Conservation (phyloP, 64 coral and sea anemone species). For the Exaiptasia diaphana region DNA sequence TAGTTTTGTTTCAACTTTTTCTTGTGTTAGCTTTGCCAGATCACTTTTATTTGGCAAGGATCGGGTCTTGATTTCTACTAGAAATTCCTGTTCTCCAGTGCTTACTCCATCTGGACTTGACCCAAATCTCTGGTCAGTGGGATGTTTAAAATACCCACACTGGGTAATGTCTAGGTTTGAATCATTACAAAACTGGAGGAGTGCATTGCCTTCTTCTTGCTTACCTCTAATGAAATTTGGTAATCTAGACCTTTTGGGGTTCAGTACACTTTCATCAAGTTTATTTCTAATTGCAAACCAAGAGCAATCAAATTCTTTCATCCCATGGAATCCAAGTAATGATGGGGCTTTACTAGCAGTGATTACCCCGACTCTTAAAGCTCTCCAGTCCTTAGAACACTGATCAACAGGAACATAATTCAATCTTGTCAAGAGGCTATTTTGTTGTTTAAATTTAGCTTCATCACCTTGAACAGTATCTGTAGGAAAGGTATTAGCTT, state of each 20-base stretch:
- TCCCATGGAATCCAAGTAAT: slow-evolving; percentile 31
- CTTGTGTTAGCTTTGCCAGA: slow-evolving; percentile 56
- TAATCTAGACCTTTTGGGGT: slow-evolving; percentile 54
- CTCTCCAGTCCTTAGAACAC: slow-evolving; percentile 40
- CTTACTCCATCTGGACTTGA: slow-evolving; percentile 65
- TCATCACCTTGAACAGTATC: background rate
- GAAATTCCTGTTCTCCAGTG: slow-evolving; percentile 36
- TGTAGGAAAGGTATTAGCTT: background rate
- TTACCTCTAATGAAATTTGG: slow-evolving; percentile 75
- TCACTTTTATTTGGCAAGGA: slow-evolving; percentile 56
- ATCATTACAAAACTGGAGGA: slow-evolving; percentile 47
- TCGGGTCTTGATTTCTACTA: slow-evolving; percentile 62
- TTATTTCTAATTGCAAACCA: slow-evolving; percentile 56
- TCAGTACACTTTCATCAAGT: slow-evolving; percentile 46
- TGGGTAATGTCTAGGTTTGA: slow-evolving; percentile 26
- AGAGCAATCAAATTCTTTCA: slow-evolving; percentile 31
- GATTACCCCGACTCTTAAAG: slow-evolving; percentile 32
- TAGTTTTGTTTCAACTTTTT: slow-evolving; percentile 40
- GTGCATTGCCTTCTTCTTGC: slow-evolving; percentile 63
- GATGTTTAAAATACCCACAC: slow-evolving; percentile 77
- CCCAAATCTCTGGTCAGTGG: slow-evolving; percentile 58
- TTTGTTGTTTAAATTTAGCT: background rate
- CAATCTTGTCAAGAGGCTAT: background rate
- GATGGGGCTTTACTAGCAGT: slow-evolving; percentile 52
- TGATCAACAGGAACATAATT: slow-evolving; percentile 43